Conservation (phyloP, 2,888 invertebrate species). For the Cantharis flavilabris region DNA sequence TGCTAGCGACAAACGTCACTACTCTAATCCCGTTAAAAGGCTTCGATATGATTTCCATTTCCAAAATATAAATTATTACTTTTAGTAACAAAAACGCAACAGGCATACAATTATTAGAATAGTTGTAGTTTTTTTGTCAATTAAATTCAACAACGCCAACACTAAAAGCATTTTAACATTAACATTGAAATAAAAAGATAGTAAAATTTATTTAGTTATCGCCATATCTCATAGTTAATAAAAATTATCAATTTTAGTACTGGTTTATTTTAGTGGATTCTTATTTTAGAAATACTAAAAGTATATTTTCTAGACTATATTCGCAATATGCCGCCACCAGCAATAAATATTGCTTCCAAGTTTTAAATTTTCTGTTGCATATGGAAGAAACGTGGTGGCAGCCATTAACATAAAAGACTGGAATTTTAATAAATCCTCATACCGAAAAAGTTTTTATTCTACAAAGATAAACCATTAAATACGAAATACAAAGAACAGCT, state of each 20-base stretch:
- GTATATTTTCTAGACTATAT: not conserved
- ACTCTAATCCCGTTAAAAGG: not conserved
- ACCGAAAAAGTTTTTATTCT: not conserved
- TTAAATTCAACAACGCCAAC: not conserved
- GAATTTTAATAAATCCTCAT: not conserved
- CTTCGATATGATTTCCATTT: not conserved
- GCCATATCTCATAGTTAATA: not conserved
- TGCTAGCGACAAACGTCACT: not conserved
- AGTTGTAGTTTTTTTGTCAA: not conserved
- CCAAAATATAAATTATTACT: not conserved
- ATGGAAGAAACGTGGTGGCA: not conserved
- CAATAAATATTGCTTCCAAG: not conserved
- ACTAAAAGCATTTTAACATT: not conserved
- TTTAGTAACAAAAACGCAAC: not conserved
- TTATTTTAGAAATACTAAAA: not conserved
- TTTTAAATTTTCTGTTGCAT: not conserved
- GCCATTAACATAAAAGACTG: not conserved
- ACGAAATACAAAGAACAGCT: not conserved
- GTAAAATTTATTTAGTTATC: not conserved
- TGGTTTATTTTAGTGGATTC: not conserved
- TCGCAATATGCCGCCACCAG: not conserved
- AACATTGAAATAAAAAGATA: not conserved
- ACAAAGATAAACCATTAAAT: not conserved
- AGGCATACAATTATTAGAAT: not conserved
- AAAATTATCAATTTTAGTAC: not conserved